phyloP scores from a whole-genome alignment of 2,888 invertebrate genomes.

The Eulithis prunata region DNA sequence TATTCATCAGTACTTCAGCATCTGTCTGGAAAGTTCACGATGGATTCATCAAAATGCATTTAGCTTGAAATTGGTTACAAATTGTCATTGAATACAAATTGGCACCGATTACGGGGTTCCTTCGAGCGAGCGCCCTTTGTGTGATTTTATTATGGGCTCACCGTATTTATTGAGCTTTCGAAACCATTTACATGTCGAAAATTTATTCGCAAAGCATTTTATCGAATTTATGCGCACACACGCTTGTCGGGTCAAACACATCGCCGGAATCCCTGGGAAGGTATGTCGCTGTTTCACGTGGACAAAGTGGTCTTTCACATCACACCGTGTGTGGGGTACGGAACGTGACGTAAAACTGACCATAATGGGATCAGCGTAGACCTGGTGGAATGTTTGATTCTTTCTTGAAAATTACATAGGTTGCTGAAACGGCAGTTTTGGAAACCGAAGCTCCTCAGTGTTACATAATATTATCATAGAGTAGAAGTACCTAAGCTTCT shows the following conservation, averaged over 20 bases:
- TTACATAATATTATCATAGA: no score
- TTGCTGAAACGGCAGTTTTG: no score
- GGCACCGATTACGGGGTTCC: slow-evolving; percentile 32
- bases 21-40: slow-evolving; percentile 11
- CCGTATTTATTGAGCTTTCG: slow-evolving; percentile 51
- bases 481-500: no score
- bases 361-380: neutral
- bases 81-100: slow-evolving; percentile 47
- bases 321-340: neutral
- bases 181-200: slow-evolving; percentile 59
- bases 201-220: slow-evolving; percentile 60
- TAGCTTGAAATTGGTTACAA: slow-evolving; percentile 50
- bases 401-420: no score
- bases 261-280: slow-evolving; percentile 55
- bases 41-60: slow-evolving; percentile 43
- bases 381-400: no score
- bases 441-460: no score
- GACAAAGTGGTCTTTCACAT: slow-evolving; percentile 18
- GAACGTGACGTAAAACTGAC: no score
- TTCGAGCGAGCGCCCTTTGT: slow-evolving; percentile 35
- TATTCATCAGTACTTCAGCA: neutral
- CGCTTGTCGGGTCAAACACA: slow-evolving; percentile 52
- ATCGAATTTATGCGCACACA: slow-evolving; percentile 73
- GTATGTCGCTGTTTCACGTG: slow-evolving; percentile 42
- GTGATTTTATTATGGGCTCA: slow-evolving; percentile 30